A percentile compares a stretch with the other conserved stretches of the same genome.
These are phyloP conservation scores for Polyommatus icarus DNA, from an alignment of 2,888 invertebrate genomes.

Conservation along the genomic window DNA sequence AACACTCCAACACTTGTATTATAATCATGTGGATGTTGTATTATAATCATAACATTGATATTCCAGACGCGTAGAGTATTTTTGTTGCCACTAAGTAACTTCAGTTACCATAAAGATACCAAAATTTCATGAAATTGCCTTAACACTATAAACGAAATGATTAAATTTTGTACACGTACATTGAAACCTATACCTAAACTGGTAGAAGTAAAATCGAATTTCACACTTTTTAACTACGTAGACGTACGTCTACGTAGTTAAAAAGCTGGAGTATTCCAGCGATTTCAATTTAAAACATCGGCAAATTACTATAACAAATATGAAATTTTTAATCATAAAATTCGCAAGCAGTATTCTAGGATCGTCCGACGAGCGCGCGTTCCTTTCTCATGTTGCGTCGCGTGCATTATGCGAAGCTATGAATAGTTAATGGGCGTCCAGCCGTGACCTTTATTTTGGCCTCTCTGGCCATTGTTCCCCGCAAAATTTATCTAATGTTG, in stretches of 20 bases:
- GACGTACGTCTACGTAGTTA: no score
- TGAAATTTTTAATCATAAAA: neutral
- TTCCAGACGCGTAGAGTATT: neutral
- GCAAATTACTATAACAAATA: neutral
- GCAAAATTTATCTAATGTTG: constrained; percentile 60
- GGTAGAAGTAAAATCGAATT: no score
- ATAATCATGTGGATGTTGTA: neutral
- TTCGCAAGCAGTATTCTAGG: neutral
- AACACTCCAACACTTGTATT: constrained; percentile 8
- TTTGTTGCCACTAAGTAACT: neutral
- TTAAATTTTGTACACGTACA: no score
- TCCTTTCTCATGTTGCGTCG: constrained; percentile 48
- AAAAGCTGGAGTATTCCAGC: no score
- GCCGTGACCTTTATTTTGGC: constrained; percentile 72
- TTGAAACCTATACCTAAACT: no score
- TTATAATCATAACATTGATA: neutral
- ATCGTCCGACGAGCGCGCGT: neutral
- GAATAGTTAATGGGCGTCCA: constrained; percentile 68
- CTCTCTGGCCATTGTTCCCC: constrained; percentile 62
- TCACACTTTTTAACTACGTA: neutral
- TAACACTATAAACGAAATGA: no score
- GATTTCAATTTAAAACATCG: neutral
- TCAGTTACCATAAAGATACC: no score
- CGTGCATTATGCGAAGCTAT: constrained; percentile 64
- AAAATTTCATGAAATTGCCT: no score